Percentiles rank a stretch among this genome's conserved stretches.
Evolutionary conservation across 2,797 vertebrate species (phyloP).

Genomic region (Sebastes oblongus): DNA sequence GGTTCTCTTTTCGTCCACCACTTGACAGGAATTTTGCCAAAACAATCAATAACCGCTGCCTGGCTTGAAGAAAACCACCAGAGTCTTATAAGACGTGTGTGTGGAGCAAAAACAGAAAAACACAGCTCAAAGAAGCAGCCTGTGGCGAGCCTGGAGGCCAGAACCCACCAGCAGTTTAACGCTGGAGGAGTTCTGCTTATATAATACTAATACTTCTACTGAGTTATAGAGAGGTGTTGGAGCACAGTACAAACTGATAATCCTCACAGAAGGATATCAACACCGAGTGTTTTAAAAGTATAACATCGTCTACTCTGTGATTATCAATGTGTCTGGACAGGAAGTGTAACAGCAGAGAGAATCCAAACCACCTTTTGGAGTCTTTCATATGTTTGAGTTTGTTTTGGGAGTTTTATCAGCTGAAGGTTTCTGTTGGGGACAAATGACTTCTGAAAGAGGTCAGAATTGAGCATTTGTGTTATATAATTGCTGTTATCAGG

Average conservation of each 20-base stretch:
- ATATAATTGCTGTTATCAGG: background rate
- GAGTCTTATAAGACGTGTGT: background rate
- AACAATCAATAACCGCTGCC: slow-evolving; percentile 37
- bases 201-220: background rate
- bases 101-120: slow-evolving; percentile 18
- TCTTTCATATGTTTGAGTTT: background rate
- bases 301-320: no score
- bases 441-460: background rate
- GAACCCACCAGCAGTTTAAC: slow-evolving; percentile 2
- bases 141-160: slow-evolving; percentile 26
- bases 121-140: slow-evolving; percentile 21
- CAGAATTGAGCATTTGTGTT: background rate
- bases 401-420: background rate
- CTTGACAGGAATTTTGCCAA: slow-evolving; percentile 22
- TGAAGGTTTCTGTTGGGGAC: background rate
- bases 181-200: background rate
- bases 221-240: no score
- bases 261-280: no score
- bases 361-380: no score
- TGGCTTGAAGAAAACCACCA: background rate
- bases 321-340: no score
- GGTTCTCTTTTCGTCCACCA: background rate
- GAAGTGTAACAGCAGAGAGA: no score
- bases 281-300: no score
- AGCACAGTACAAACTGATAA: no score